Base-by-base conservation (phyloP, 2,888 invertebrate species). In the Timema podura region DNA sequence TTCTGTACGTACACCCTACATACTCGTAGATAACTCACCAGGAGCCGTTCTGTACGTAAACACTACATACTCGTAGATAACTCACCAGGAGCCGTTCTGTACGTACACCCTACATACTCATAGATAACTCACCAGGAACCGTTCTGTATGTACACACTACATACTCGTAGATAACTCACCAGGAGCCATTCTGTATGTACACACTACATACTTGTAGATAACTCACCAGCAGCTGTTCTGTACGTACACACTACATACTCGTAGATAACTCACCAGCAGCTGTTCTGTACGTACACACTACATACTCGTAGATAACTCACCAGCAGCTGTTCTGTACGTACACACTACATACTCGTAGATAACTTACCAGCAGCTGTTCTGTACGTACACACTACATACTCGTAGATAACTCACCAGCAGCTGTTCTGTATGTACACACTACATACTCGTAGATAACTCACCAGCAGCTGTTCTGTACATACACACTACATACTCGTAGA, bases 371-470 rank as follows among this genome's bases (percentile, higher is more conserved):
- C 79, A 80, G 15, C 82, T 83, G 66, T 85, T 85, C 76, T 80
- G 83, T 81, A 72, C 75, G 79, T n/a, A n/a, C n/a, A n/a, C n/a
- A n/a, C n/a, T n/a, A n/a, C n/a, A n/a, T n/a, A n/a, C n/a, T n/a
- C n/a, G n/a, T n/a, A n/a, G n/a, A n/a, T n/a, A n/a, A 86, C 86
- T 0, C 78, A 78, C 45, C 78, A 85, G 65, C 79, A 80, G 15
- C 82, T 83, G 66, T 85, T 85, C 76, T 80, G 83, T 81, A 72
- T 75, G 79, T n/a, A n/a, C n/a, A n/a, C n/a, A n/a, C n/a, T n/a
- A n/a, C n/a, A n/a, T n/a, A n/a, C n/a, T n/a, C n/a, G n/a, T n/a
- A n/a, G n/a, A n/a, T n/a, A n/a, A 86, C 86, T 0, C 78, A 78
- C 45, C 78, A 85, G 65, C 79, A 80, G 15, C 82, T 83, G 66